phyloP scores from a whole-genome alignment of 2,797 vertebrate species.

The Clarias fuscus region DNA sequence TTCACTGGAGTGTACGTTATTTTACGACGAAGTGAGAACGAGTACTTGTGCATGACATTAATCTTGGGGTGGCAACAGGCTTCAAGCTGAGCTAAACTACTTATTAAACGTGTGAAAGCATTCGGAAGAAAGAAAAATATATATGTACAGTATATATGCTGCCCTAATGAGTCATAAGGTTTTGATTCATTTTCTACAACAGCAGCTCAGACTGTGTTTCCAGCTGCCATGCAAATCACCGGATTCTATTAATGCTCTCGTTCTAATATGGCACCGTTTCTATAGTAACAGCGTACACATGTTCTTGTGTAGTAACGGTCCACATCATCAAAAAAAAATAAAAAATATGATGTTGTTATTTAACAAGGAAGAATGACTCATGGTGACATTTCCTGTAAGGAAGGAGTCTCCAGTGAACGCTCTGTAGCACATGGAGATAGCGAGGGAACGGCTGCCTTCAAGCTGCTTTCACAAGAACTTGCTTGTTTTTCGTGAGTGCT shows the following conservation, averaged over 20 bases:
- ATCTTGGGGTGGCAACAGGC: conserved; percentile 8
- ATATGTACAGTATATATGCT: not conserved
- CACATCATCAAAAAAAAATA: not conserved
- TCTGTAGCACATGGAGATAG: not conserved
- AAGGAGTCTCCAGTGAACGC: not conserved
- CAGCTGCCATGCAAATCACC: not conserved
- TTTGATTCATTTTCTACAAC: not conserved
- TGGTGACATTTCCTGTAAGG: not conserved
- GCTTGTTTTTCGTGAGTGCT: not conserved
- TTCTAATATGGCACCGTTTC: not conserved
- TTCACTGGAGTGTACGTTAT: not conserved
- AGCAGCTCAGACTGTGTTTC: not conserved
- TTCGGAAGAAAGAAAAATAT: not conserved
- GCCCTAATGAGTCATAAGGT: not conserved
- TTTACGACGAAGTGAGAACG: not conserved
- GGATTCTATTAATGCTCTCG: not conserved
- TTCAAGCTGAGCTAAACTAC: not conserved
- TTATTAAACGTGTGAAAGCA: conserved; percentile 30
- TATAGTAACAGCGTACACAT: not conserved
- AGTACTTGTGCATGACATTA: not conserved
- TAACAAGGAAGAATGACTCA: not conserved
- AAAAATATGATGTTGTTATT: not conserved
- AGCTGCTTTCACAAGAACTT: not conserved
- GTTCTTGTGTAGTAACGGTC: not conserved
- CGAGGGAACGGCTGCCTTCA: not conserved